These are phyloP conservation scores for Pseudomugil gertrudae DNA, from an alignment of 2,797 vertebrate genomes.

Conservation along the genomic window DNA sequence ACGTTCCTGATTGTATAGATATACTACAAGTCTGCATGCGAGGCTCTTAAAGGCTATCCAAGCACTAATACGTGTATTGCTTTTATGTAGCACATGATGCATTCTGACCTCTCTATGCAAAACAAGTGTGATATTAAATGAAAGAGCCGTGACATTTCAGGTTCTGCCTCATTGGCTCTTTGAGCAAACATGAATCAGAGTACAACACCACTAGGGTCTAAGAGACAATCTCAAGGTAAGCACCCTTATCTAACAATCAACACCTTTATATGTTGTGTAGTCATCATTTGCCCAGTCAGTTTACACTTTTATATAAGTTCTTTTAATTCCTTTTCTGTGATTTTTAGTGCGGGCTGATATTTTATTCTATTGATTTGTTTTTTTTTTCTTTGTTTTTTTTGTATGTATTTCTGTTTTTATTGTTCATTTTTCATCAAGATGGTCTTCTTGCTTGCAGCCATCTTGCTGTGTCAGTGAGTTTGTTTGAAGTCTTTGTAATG, in stretches of 20 bases:
- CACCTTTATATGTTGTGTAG: slow-evolving; percentile 74
- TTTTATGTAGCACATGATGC: slow-evolving; percentile 78
- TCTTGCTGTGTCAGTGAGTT: slow-evolving; percentile 70
- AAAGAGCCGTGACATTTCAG: slow-evolving; percentile 99
- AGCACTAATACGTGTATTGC: slow-evolving; percentile 62
- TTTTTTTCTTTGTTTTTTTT: no score
- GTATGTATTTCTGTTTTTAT: slow-evolving; percentile 32
- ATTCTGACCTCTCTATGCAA: slow-evolving; percentile 86
- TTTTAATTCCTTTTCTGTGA: slow-evolving; percentile 58
- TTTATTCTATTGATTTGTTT: slow-evolving; percentile 31
- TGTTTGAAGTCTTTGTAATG: slow-evolving; percentile 71
- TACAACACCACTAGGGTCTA: slow-evolving; percentile 99
- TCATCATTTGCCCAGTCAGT: slow-evolving; percentile 73
- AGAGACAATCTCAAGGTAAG: slow-evolving; percentile 96
- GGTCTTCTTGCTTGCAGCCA: slow-evolving; percentile 77
- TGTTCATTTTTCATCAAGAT: slow-evolving; percentile 75
- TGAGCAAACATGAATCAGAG: slow-evolving; percentile 99
- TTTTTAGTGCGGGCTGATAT: slow-evolving; percentile 51
- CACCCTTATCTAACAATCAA: slow-evolving; percentile 76
- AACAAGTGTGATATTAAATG: slow-evolving; percentile 91
- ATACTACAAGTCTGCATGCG: slow-evolving; percentile 81
- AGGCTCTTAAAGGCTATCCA: slow-evolving; percentile 46
- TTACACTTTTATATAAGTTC: slow-evolving; percentile 63
- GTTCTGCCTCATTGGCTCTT: slow-evolving; percentile 99
- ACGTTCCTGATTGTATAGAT: slow-evolving; percentile 58